Percentiles rank a stretch among this genome's conserved stretches.
Conservation (phyloP, 2,888 invertebrate genomes). For the Cephus nigrinus region DNA sequence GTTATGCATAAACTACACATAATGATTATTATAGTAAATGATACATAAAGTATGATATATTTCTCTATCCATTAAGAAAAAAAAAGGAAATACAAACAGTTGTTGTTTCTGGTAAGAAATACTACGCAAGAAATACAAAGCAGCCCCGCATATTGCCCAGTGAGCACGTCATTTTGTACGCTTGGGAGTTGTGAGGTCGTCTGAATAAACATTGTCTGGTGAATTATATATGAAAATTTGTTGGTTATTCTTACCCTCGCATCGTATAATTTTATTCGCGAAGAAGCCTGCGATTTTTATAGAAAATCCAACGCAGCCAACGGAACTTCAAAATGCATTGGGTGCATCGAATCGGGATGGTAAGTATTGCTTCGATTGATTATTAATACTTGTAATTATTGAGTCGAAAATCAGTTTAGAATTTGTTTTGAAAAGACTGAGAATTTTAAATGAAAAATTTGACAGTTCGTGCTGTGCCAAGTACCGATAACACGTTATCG, state of each 20-base stretch:
- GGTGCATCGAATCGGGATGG: not conserved
- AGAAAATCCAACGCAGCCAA: too few relatives aligned
- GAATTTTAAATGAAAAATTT: not conserved
- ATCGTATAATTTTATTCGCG: not conserved
- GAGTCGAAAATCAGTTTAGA: too few relatives aligned
- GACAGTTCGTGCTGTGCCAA: not conserved
- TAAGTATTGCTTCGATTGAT: not conserved
- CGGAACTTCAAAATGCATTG: not conserved
- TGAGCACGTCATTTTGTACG: slow-evolving; percentile 79
- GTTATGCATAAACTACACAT: slow-evolving; percentile 66
- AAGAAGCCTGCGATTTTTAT: not conserved
- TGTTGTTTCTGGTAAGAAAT: slow-evolving; percentile 58
- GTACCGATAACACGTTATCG: not conserved
- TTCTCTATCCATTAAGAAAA: slow-evolving; percentile 65
- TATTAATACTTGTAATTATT: not conserved
- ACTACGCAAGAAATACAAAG: slow-evolving; percentile 41
- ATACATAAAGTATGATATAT: slow-evolving; percentile 67
- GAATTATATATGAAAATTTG: slow-evolving; percentile 70
- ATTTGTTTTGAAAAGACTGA: not conserved
- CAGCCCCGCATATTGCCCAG: slow-evolving; percentile 67
- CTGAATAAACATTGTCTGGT: slow-evolving; percentile 76
- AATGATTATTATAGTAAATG: slow-evolving; percentile 66
- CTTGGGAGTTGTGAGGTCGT: slow-evolving; percentile 82
- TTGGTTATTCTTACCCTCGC: slow-evolving; percentile 45
- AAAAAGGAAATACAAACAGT: slow-evolving; percentile 51